A percentile compares a stretch with the other conserved stretches of the same genome.
Conservation (phyloP, 1,140 invertebrate species). For the Harpegnathos saltator region DNA sequence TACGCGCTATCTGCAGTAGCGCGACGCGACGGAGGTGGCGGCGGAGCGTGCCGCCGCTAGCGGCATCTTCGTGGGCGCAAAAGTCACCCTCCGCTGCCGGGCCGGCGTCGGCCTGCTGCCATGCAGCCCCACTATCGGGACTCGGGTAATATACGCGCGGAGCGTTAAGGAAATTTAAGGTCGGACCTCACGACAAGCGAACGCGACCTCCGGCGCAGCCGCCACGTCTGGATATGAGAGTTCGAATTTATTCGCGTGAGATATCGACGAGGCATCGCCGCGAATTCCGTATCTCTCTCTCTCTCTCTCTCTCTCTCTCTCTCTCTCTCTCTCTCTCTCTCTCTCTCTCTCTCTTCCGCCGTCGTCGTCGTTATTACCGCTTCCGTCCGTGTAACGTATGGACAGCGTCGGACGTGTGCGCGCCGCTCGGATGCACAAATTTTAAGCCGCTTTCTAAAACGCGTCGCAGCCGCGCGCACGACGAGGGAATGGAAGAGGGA, state of each 20-base stretch:
- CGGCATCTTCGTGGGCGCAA: constrained; percentile 60
- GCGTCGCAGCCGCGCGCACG: neutral
- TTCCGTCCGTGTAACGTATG: constrained; percentile 41
- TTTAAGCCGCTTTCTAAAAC: neutral
- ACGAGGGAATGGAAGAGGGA: neutral
- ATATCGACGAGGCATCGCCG: constrained; percentile 67
- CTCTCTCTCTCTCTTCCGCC: too few species aligned
- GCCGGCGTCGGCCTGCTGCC: neutral
- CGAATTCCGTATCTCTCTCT: neutral
- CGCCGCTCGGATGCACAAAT: neutral
- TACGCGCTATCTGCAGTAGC: constrained; percentile 1
- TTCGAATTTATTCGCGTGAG: constrained; percentile 77
- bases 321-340: too few species aligned
- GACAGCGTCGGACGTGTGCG: neutral
- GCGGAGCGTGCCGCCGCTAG: neutral
- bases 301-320: too few species aligned
- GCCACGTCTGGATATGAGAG: constrained; percentile 78
- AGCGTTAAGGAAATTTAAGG: constrained; percentile 81
- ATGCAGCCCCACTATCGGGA: constrained; percentile 41
- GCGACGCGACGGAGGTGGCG: neutral
- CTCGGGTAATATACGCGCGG: constrained; percentile 76
- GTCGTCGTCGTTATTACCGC: constrained; percentile 6
- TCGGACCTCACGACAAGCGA: constrained; percentile 36
- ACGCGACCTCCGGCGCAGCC: constrained; percentile 13
- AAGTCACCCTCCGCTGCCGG: constrained; percentile 50